Evolutionary conservation across 2,888 invertebrate species (phyloP), one percentile per base, ranked within the genome.

Genomic region (Iselma pallidipennis): DNA sequence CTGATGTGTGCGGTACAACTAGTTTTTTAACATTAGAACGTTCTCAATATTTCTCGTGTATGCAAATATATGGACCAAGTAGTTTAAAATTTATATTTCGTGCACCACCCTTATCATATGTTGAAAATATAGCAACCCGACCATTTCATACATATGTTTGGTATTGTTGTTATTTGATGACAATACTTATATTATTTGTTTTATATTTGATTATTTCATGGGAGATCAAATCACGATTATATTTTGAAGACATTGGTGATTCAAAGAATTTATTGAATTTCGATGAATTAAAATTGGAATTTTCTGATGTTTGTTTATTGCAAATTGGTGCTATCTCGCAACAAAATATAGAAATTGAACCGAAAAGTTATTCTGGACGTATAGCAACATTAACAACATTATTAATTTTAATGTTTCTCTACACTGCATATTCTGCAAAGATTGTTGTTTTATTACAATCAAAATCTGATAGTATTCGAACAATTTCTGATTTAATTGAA

Each of bases 361-460:
- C 83, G 0, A 68, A 63, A 9, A 81, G 82, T 1, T 65, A 66
- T 6, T 77, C 83, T 80, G 86, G 86, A 23, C 78, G 84, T 45
- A 71, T 74, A 0, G 66, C 73, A 2, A 66, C 73, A 4, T 64
- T 76, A 6, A 69, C 70, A 14, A 54, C 70, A 0, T 72, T 76
- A 52, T 33, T 76, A 1, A 75, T 81, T 0, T 74, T 85, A 19
- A 83, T 85, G 84, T 84, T 85, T 50, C 76, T 89, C 10, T 88
- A 87, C 74, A 85, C 86, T 0, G 86, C 88, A 0, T 89, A 88
- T 72, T 85, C 88, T 0, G 89, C 88, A 0, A 87, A 87, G 74
- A 87, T 89, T 49, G 87, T 89, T 2, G 88, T 86, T 5, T 78
- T 89, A 4, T 81, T 89, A 4, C 88, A 88, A 70, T 86, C 88